Conservation (phyloP, 2,888 invertebrate species). For the Ichneumoninae sp. region DNA sequence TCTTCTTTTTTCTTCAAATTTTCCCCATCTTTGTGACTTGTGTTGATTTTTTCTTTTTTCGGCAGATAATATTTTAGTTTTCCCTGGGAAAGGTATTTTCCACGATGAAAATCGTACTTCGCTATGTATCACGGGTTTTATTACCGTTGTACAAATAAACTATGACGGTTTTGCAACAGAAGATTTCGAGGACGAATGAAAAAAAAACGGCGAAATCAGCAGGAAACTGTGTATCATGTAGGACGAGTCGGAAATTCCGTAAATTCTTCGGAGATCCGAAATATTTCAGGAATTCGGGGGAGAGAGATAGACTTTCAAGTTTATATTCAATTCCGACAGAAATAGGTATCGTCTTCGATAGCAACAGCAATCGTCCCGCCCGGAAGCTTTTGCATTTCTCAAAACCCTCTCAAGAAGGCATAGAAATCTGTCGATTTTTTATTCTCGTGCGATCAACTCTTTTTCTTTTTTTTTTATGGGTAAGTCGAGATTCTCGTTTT, state of each 20-base stretch:
- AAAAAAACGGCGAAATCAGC: not conserved
- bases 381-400: not conserved
- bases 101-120: too few relatives aligned
- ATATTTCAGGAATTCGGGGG: not conserved
- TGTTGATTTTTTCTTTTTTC: not conserved
- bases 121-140: too few relatives aligned
- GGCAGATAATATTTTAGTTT: too few relatives aligned
- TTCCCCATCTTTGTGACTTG: not conserved
- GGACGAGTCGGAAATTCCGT: not conserved
- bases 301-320: not conserved
- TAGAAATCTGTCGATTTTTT: not conserved
- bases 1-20: not conserved
- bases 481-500: conserved; percentile 39
- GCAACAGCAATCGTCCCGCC: not conserved
- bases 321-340: not conserved
- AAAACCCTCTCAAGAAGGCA: not conserved
- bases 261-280: not conserved
- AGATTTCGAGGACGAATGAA: not conserved
- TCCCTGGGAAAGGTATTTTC: too few relatives aligned
- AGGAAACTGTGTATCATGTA: not conserved
- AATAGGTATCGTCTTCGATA: conserved; percentile 3
- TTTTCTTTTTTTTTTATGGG: conserved; percentile 4
- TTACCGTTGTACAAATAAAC: not conserved
- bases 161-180: not conserved
- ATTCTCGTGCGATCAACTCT: not conserved